Evolutionary conservation across 2,888 invertebrate genomes (phyloP), one percentile per base, ranked within the genome.

Genomic region (Eledona agricola): DNA sequence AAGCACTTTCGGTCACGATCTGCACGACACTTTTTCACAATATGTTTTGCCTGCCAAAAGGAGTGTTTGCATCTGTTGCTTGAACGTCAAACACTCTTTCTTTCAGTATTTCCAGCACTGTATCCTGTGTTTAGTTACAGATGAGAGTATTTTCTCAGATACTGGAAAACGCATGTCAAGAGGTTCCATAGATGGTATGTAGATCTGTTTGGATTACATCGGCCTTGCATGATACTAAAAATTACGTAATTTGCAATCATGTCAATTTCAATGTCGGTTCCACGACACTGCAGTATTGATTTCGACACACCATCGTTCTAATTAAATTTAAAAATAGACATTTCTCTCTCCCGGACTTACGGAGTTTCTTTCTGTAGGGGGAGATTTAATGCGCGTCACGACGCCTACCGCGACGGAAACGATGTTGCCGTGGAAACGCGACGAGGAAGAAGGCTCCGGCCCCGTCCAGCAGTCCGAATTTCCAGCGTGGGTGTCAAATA

Each of bases 401-500:
- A 92, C 91, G 34, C 93, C 91, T 15, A 94, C 93, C 1, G 90
- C 91, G 1, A 91, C 90, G 1, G 94, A 95, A 78, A 89, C 88
- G 29, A 88, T 92, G 82, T 81, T 95, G 70, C 96, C 96, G 38
- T 96, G 96, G 95, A 93, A 93, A 79, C 84, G 93, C 3, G 85
- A 83, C 57, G 90, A 89, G 66, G 90, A 89, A 67, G 85, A 86
- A 6, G 80, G 81, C 51, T 84, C 84, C 10, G 83, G 83, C 31
- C 78, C 79, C 12, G 66, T 74, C 79, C 85, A 64, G 83, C 88
- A 63, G 77, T 89, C 89, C 26, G 95, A 96, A 75, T 95, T 95
- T 72, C 96, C 96, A 5, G 87, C 93, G 6, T 96, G 96, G 96
- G 94, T 94, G 28, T 90, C 93, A 19, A 96, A 95, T 75, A 93